Percentiles rank a stretch among this genome's conserved stretches.
These are phyloP conservation scores for Odontothrips loti DNA, from an alignment of 2,888 invertebrate species.

Conservation along the genomic window DNA sequence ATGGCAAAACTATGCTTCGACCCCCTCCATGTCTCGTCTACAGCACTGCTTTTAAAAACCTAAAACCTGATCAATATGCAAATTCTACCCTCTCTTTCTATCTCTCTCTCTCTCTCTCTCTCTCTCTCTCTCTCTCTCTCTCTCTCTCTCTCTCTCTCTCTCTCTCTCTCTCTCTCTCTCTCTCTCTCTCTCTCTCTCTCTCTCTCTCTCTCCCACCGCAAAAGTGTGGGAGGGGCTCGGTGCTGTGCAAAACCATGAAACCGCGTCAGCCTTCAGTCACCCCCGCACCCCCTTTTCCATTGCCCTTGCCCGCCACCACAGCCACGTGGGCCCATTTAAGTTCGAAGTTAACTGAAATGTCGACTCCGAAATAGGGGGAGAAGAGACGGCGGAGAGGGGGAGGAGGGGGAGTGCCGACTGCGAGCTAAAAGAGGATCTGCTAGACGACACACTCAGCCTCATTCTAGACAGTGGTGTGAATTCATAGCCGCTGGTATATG, in stretches of 20 bases:
- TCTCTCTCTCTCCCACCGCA: neutral
- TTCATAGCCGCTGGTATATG: too few species aligned
- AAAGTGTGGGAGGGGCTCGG: neutral
- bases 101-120: neutral
- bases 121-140: neutral
- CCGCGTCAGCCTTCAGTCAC: slow-evolving; percentile 6
- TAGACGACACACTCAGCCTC: neutral
- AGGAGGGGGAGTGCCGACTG: neutral
- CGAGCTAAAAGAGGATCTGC: neutral
- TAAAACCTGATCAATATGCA: slow-evolving; percentile 6
- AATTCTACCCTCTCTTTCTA: neutral
- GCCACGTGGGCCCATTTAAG: slow-evolving; percentile 19
- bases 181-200: neutral
- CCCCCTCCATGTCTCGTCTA: too few species aligned
- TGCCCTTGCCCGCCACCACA: neutral
- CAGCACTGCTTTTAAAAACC: neutral
- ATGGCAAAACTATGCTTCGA: too few species aligned
- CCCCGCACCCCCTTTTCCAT: neutral
- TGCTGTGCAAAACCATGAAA: slow-evolving; percentile 5
- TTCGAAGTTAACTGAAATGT: slow-evolving; percentile 25
- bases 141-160: neutral
- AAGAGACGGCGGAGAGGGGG: neutral
- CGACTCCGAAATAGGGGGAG: neutral
- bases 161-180: neutral
- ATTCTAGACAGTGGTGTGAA: too few species aligned